Conservation (phyloP, 2,888 invertebrate species). For the Thecocarcelia acutangulata region DNA sequence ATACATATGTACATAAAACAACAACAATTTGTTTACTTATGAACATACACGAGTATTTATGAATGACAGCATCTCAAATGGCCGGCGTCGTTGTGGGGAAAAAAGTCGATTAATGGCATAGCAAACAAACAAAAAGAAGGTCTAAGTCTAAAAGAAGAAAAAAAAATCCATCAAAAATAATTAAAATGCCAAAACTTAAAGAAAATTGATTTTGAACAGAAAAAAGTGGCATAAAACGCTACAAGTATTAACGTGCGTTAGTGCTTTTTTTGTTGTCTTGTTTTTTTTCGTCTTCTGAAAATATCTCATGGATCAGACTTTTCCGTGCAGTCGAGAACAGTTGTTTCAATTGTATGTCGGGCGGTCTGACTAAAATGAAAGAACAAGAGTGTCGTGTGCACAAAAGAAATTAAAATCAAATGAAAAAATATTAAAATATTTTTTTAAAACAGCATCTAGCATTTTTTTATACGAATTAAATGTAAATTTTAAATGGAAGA, state of each 20-base stretch:
- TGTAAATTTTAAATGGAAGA: slow-evolving; percentile 23
- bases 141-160: background rate
- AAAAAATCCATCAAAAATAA: slow-evolving; percentile 46
- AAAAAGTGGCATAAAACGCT: slow-evolving; percentile 17
- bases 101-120: slow-evolving; percentile 15
- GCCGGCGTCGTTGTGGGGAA: slow-evolving; percentile 24
- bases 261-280: slow-evolving; percentile 16
- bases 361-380: slow-evolving; percentile 30
- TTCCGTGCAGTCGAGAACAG: slow-evolving; percentile 22
- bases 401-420: slow-evolving; percentile 37
- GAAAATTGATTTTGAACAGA: slow-evolving; percentile 44
- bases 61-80: slow-evolving; percentile 43
- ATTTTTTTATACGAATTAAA: slow-evolving; percentile 7
- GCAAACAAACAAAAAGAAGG: background rate
- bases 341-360: slow-evolving; percentile 31
- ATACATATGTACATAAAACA: too few relatives aligned
- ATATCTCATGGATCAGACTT: slow-evolving; percentile 41
- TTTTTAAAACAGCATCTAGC: slow-evolving; percentile 28
- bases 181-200: slow-evolving; percentile 61
- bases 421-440: slow-evolving; percentile 15
- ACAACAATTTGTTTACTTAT: too few relatives aligned
- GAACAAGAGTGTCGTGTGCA: slow-evolving; percentile 67
- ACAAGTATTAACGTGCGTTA: slow-evolving; percentile 53
- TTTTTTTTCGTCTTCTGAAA: slow-evolving; percentile 12
- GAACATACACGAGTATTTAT: background rate